Evolutionary conservation across 2,888 invertebrate genomes (phyloP).

Genomic region (Arrhopalites spinosus): DNA sequence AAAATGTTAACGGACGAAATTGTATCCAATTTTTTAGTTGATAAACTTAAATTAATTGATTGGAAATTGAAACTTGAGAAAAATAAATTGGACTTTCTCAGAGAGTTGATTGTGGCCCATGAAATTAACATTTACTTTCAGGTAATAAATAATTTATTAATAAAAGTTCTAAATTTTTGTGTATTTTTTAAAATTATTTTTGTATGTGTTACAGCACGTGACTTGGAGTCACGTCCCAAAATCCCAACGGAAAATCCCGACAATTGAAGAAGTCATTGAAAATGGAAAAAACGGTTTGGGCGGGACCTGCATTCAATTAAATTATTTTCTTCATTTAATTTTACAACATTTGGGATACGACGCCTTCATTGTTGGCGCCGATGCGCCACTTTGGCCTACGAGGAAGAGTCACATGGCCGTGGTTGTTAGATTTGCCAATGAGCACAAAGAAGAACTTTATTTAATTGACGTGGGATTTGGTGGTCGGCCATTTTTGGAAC

Average conservation of each 20-base stretch:
- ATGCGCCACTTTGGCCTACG: background rate
- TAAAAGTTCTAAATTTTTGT: too few relatives aligned
- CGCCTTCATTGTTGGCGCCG: background rate
- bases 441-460: background rate
- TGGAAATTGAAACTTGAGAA: background rate
- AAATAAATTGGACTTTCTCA: background rate
- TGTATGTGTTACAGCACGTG: background rate
- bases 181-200: too few relatives aligned
- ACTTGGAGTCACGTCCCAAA: background rate
- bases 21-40: background rate
- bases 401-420: background rate
- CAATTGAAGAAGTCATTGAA: background rate
- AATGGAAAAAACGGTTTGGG: background rate
- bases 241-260: background rate
- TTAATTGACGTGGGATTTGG: background rate
- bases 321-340: background rate
- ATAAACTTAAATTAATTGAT: background rate
- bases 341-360: background rate
- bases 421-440: background rate
- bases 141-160: background rate
- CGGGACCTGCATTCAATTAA: background rate
- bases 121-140: background rate
- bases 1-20: background rate
- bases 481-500: background rate
- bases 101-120: background rate